phyloP scores from a whole-genome alignment of 64 coral and sea anemone genomes.

The Actinia tenebrosa region DNA sequence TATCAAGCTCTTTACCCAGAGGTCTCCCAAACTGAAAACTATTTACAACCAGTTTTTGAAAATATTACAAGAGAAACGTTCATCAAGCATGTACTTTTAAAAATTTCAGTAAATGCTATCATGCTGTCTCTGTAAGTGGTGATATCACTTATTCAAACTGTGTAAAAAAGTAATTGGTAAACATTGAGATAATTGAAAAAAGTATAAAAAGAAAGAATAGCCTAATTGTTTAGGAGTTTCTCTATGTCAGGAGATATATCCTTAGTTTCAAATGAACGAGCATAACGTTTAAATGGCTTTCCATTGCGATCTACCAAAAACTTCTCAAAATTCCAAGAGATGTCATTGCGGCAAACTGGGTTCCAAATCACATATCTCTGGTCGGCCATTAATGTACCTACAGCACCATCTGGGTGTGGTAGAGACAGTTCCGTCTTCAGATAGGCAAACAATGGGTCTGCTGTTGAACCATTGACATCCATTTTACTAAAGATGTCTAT shows the following conservation, averaged over 20 bases:
- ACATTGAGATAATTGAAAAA: too few species aligned
- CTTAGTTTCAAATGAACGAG: slow-evolving; percentile 50
- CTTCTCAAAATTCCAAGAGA: slow-evolving; percentile 99
- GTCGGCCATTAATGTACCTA: slow-evolving; percentile 18
- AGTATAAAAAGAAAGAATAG: not conserved
- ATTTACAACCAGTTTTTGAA: too few species aligned
- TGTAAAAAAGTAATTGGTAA: too few species aligned
- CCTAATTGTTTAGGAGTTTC: slow-evolving; percentile 16
- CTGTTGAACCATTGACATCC: slow-evolving; percentile 70
- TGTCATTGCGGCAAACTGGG: slow-evolving; percentile 69
- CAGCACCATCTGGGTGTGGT: slow-evolving; percentile 28
- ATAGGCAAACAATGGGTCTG: slow-evolving; percentile 68
- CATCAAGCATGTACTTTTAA: not conserved
- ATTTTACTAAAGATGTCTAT: slow-evolving; percentile 81
- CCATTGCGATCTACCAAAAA: slow-evolving; percentile 81
- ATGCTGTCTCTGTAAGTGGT: not conserved
- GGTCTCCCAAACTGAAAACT: not conserved
- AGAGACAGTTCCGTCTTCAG: slow-evolving; percentile 73
- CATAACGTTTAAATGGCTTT: slow-evolving; percentile 72
- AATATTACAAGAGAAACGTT: not conserved
- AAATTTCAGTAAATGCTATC: slow-evolving; percentile 9
- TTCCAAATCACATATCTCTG: slow-evolving; percentile 53
- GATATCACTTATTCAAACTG: not conserved
- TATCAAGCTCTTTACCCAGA: not conserved
- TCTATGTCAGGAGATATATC: slow-evolving; percentile 77